phyloP scores from a whole-genome alignment of 2,113 vertebrate species.

The Plecotus auritus region DNA sequence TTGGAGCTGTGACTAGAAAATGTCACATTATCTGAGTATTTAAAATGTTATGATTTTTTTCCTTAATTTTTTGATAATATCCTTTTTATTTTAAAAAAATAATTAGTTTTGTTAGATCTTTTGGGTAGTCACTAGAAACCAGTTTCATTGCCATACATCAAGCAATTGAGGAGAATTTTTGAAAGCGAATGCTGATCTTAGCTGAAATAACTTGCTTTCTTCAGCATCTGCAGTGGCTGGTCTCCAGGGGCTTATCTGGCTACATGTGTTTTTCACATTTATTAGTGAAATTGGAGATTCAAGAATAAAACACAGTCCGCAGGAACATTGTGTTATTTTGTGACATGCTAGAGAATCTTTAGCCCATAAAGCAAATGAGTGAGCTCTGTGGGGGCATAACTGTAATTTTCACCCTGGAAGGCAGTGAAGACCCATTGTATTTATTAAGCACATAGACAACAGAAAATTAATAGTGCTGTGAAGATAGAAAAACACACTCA shows the following conservation, averaged over 20 bases:
- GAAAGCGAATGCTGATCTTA: conserved; percentile 31
- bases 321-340: conserved; percentile 60
- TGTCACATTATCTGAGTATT: background rate
- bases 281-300: conserved; percentile 68
- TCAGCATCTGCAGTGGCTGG: conserved; percentile 55
- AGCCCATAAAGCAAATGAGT: conserved; percentile 56
- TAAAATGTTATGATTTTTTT: background rate
- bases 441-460: conserved; percentile 62
- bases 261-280: conserved; percentile 69
- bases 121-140: background rate
- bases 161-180: background rate
- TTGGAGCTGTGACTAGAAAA: background rate
- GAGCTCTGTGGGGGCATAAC: conserved; percentile 25
- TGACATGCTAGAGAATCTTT: conserved; percentile 42
- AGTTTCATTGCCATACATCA: background rate
- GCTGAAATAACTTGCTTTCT: conserved; percentile 40
- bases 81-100: background rate
- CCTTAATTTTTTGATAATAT: background rate
- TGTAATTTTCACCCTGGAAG: conserved; percentile 52
- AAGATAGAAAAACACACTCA: conserved; percentile 54
- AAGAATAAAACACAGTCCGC: conserved; percentile 61
- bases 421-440: conserved; percentile 55
- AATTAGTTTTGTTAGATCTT: background rate
- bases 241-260: conserved; percentile 51
- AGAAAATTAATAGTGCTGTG: conserved; percentile 50